These are phyloP conservation scores for Semicossyphus pulcher DNA, from an alignment of 2,113 vertebrate genomes.

Conservation along the genomic window DNA sequence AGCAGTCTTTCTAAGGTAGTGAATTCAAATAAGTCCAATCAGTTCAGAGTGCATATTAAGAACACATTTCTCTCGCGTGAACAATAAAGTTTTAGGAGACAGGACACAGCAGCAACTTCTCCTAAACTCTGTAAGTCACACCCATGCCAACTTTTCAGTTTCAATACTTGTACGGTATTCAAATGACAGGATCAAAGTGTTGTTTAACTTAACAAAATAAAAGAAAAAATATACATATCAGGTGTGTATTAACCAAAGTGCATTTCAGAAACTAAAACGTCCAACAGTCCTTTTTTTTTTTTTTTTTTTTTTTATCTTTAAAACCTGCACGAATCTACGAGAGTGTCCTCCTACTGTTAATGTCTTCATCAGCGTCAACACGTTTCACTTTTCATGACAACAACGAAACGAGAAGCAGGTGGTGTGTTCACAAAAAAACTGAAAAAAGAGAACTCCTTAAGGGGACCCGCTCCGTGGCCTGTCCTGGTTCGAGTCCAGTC, in stretches of 20 bases:
- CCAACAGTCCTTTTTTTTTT: constrained; percentile 62
- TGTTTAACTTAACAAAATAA: constrained; percentile 78
- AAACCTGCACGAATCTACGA: constrained; percentile 72
- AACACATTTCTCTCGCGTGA: constrained; percentile 65
- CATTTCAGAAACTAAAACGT: constrained; percentile 84
- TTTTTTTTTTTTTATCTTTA: constrained; percentile 56
- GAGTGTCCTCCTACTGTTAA: constrained; percentile 62
- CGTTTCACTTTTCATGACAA: constrained; percentile 60
- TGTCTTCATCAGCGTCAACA: constrained; percentile 55
- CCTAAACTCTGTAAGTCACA: constrained; percentile 70
- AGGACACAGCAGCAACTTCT: constrained; percentile 83
- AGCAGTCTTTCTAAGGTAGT: constrained; percentile 80
- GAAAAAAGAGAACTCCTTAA: constrained; percentile 52
- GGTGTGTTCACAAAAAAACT: constrained; percentile 3
- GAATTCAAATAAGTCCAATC: constrained; percentile 72
- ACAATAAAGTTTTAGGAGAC: constrained; percentile 69
- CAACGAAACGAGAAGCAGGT: constrained; percentile 51
- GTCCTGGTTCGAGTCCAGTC: constrained; percentile 93
- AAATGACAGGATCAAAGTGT: constrained; percentile 72
- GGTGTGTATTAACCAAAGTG: constrained; percentile 85
- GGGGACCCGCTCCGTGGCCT: constrained; percentile 92
- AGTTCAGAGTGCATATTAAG: constrained; percentile 80
- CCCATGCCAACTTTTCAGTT: constrained; percentile 77
- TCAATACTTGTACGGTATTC: constrained; percentile 88
- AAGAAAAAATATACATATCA: constrained; percentile 71